A percentile compares a stretch with the other conserved stretches of the same genome.
phyloP scores from a whole-genome alignment of 2,797 vertebrate species.

The Knipowitschia caucasica region DNA sequence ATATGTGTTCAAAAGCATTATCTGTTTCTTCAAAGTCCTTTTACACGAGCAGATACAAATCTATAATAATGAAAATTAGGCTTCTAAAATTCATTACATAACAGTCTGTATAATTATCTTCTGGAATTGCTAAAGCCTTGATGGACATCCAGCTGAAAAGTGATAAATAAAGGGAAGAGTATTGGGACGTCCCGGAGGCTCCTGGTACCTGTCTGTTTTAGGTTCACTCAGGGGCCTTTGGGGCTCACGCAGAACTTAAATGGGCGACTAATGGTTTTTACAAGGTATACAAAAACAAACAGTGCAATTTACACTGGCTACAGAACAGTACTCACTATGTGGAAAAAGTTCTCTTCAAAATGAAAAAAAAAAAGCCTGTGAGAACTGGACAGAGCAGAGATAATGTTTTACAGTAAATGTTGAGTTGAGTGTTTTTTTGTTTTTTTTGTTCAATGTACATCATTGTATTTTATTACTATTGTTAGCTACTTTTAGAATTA shows the following conservation, averaged over 20 bases:
- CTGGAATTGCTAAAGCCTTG: slow-evolving; percentile 29
- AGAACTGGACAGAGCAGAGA: background rate
- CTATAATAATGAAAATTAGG: no score
- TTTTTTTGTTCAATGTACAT: no score
- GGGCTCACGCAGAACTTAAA: background rate
- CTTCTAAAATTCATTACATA: slow-evolving; percentile 7
- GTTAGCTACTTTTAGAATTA: no score
- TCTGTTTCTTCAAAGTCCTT: no score
- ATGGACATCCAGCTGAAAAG: slow-evolving; percentile 11
- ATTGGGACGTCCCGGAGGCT: background rate
- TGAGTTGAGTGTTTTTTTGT: background rate
- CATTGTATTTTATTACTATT: no score
- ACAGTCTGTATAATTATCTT: slow-evolving; percentile 10
- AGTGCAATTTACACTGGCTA: background rate
- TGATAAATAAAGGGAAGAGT: slow-evolving; percentile 14
- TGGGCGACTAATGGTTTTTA: slow-evolving; percentile 6
- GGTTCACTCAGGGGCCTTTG: background rate
- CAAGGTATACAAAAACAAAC: background rate
- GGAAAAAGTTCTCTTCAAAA: background rate
- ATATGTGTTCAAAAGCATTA: no score
- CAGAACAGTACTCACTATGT: background rate
- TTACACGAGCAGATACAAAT: background rate
- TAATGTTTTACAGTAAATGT: no score
- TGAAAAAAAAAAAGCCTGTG: background rate
- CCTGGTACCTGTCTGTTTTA: background rate